A percentile compares a stretch with the other conserved stretches of the same genome.
These are phyloP conservation scores for Cataglyphis rosenhaueri DNA, from an alignment of 2,888 invertebrate species.

Conservation along the genomic window DNA sequence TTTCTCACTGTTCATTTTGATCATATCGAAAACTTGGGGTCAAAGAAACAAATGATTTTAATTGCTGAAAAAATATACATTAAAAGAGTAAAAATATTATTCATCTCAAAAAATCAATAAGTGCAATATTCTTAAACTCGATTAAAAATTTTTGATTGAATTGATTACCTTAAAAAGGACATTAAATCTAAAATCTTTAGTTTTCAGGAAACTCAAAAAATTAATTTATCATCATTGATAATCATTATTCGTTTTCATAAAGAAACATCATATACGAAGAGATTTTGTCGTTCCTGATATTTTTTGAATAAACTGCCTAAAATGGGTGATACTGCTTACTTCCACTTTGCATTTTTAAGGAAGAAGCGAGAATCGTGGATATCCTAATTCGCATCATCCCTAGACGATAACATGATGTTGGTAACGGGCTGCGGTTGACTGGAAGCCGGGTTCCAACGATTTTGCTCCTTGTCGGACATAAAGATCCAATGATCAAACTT, in stretches of 20 bases:
- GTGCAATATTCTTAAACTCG: neutral
- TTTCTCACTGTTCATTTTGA: neutral
- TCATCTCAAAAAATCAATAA: neutral
- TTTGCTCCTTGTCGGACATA: constrained; percentile 78
- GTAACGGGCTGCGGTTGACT: constrained; percentile 81
- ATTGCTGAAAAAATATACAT: constrained; percentile 10
- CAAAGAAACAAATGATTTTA: neutral
- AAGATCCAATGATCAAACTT: constrained; percentile 84
- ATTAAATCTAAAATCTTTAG: constrained; percentile 7
- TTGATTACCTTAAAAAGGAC: constrained; percentile 2
- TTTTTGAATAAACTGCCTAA: constrained; percentile 3
- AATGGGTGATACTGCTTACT: neutral
- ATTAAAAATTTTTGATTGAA: neutral
- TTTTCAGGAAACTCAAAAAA: constrained; percentile 1
- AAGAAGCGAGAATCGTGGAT: neutral
- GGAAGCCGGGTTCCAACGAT: constrained; percentile 79
- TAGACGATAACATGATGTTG: constrained; percentile 79
- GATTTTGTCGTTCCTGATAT: neutral
- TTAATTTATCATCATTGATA: constrained; percentile 3
- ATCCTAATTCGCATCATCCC: constrained; percentile 72
- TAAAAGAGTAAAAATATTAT: constrained; percentile 4
- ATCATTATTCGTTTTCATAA: neutral
- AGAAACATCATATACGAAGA: constrained; percentile 1
- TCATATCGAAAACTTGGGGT: neutral
- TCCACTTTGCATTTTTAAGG: neutral